Conservation (phyloP, 2,797 vertebrate species). For the Fistularia commersonii region DNA sequence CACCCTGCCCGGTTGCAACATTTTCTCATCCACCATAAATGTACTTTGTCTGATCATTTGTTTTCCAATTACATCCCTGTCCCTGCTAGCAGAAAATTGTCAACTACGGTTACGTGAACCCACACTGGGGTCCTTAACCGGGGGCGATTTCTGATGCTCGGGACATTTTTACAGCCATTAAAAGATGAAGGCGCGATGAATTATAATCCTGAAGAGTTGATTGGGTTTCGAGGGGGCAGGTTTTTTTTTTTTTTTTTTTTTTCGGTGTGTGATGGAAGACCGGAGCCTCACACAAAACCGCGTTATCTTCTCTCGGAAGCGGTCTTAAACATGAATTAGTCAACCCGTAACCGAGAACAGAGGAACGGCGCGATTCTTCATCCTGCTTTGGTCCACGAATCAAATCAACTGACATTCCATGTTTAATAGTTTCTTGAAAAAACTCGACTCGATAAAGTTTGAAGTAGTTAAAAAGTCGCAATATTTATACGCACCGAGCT, state of each 20-base stretch:
- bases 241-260: slow-evolving; percentile 14
- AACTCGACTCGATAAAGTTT: too few species aligned
- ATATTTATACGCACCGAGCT: background rate
- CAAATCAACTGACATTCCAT: too few species aligned
- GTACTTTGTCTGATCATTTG: slow-evolving; percentile 72
- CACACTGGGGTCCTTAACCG: slow-evolving; percentile 55
- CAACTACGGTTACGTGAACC: slow-evolving; percentile 63
- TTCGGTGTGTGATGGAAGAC: slow-evolving; percentile 14
- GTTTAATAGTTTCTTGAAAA: too few species aligned
- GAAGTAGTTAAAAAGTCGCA: too few species aligned
- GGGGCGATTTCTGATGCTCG: slow-evolving; percentile 55
- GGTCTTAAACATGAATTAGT: slow-evolving; percentile 1
- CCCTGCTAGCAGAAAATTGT: slow-evolving; percentile 64
- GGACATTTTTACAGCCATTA: slow-evolving; percentile 62
- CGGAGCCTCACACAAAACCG: slow-evolving; percentile 16
- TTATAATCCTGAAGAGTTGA: slow-evolving; percentile 52
- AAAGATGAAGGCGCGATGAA: slow-evolving; percentile 59
- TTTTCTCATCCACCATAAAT: slow-evolving; percentile 56
- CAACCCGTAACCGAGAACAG: too few species aligned
- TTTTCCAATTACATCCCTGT: slow-evolving; percentile 69
- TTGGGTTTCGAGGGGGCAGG: slow-evolving; percentile 44
- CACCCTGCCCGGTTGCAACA: slow-evolving; percentile 15
- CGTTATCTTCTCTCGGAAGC: slow-evolving; percentile 18
- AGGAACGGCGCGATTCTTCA: too few species aligned
- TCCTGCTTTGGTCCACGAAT: too few species aligned